A percentile compares a stretch with the other conserved stretches of the same genome.
These are phyloP conservation scores for Pelobates fuscus DNA, from an alignment of 2,113 vertebrate genomes.

Conservation along the genomic window DNA sequence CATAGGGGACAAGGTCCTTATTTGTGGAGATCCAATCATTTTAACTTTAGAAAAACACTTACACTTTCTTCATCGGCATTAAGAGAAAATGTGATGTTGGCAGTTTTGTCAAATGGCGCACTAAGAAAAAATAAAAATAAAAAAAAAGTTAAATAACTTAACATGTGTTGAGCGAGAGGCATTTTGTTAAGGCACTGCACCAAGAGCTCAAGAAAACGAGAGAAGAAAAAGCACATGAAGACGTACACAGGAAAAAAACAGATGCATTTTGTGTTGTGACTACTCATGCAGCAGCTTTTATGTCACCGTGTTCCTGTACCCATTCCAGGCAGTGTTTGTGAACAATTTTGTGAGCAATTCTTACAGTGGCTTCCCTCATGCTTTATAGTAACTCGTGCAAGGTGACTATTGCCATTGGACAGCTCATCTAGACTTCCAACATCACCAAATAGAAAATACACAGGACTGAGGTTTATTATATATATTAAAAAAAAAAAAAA, in stretches of 20 bases:
- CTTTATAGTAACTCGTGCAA: not conserved
- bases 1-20: too few relatives aligned
- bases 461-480: not conserved
- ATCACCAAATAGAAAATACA: not conserved
- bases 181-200: not conserved
- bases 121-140: conserved; percentile 44
- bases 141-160: not conserved
- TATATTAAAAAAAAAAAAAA: not conserved
- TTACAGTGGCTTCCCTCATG: conserved; percentile 13
- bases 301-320: not conserved
- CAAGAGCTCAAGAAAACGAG: not conserved
- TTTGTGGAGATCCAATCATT: too few relatives aligned
- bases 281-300: conserved; percentile 6
- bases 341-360: not conserved
- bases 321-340: not conserved
- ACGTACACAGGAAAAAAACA: not conserved
- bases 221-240: too few relatives aligned
- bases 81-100: conserved; percentile 70
- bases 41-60: too few relatives aligned
- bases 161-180: not conserved
- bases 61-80: conserved; percentile 66
- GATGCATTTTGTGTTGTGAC: not conserved
- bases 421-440: conserved; percentile 34
- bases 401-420: not conserved
- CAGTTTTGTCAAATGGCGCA: conserved; percentile 68